Percentiles rank a stretch among this genome's conserved stretches.
Conservation (phyloP, 2,113 vertebrate genomes). For the Elephas maximus region DNA sequence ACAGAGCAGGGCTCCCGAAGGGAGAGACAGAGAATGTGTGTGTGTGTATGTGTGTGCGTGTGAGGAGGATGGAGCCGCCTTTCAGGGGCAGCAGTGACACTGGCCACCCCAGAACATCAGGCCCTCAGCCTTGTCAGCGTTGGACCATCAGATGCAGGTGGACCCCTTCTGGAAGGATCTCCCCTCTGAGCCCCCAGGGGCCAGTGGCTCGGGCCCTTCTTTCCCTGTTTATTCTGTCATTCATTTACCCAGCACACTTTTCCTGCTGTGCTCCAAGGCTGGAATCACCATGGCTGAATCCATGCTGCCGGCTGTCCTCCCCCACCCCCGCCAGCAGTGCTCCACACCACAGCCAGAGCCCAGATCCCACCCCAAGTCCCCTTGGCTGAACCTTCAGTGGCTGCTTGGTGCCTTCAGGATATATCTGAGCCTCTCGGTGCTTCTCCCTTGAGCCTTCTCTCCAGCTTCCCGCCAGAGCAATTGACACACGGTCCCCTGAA, state of each 20-base stretch:
- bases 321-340: rapidly evolving
- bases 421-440: not conserved
- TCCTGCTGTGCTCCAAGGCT: not conserved
- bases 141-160: not conserved
- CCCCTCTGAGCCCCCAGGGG: not conserved
- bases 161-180: not conserved
- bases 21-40: rapidly evolving
- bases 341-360: not conserved
- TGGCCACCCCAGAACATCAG: not conserved
- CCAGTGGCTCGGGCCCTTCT: too few species aligned
- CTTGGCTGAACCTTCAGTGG: not conserved
- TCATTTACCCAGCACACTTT: not conserved
- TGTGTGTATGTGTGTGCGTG: rapidly evolving
- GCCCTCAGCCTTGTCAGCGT: not conserved
- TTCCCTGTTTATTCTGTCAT: not conserved
- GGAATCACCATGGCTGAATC: rapidly evolving
- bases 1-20: not conserved
- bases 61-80: not conserved
- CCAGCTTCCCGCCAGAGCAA: too few species aligned
- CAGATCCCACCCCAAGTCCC: not conserved
- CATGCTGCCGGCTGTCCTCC: not conserved
- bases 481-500: not conserved
- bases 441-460: not conserved
- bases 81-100: not conserved
- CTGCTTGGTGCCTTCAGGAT: not conserved